Percentiles rank a stretch among this genome's conserved stretches.
Evolutionary conservation across 2,888 invertebrate genomes (phyloP).

Genomic region (Zaprionus obscuricornis): DNA sequence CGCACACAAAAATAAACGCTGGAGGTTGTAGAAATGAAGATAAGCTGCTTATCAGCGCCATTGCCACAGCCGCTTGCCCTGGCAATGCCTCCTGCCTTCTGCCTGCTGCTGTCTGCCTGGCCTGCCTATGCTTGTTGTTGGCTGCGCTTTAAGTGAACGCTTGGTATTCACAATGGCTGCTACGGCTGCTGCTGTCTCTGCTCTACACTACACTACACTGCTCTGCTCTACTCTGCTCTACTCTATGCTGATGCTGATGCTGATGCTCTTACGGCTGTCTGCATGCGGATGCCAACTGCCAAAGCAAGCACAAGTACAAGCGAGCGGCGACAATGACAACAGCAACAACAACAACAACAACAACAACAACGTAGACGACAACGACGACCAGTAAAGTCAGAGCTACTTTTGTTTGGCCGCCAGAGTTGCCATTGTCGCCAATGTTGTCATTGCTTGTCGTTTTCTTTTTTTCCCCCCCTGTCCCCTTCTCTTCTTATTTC

Average conservation of each 20-base stretch:
- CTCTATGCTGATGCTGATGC: conserved; percentile 14
- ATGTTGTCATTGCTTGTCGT: conserved; percentile 43
- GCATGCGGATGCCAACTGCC: conserved; percentile 54
- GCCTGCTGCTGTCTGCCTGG: neutral
- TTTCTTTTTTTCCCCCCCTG: conserved; percentile 8
- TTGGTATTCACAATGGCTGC: conserved; percentile 53
- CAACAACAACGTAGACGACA: no score
- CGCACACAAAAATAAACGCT: conserved; percentile 69
- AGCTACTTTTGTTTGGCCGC: conserved; percentile 52
- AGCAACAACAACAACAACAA: conserved; percentile 22
- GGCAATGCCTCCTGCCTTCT: no score
- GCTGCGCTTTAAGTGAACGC: conserved; percentile 56
- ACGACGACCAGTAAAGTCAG: conserved; percentile 34
- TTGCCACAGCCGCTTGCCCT: conserved; percentile 28
- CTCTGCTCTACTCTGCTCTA: conserved; percentile 1
- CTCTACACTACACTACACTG: no score
- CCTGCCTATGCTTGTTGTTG: conserved; percentile 19
- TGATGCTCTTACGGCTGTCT: conserved; percentile 49
- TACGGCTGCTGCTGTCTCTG: conserved; percentile 4
- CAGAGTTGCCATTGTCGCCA: conserved; percentile 52
- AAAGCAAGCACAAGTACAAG: conserved; percentile 40
- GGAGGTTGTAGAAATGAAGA: conserved; percentile 74
- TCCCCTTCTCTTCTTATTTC: neutral
- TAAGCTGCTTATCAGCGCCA: conserved; percentile 78
- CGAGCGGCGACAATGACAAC: conserved; percentile 27